Evolutionary conservation across 2,888 invertebrate genomes (phyloP).

Genomic region (Trichacis sp.): DNA sequence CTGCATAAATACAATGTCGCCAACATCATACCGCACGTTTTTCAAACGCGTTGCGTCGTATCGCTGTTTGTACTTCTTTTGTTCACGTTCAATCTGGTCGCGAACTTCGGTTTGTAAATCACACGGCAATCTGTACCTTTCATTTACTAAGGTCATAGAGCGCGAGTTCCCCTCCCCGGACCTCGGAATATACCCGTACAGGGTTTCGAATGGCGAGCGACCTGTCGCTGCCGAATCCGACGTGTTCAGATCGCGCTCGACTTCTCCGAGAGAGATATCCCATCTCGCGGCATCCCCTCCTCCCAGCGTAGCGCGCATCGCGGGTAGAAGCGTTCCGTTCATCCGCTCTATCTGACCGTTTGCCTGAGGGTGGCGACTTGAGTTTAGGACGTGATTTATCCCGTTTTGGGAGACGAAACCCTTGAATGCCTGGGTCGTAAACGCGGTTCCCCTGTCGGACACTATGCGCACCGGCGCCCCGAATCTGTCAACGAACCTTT

Average conservation of each 20-base stretch:
- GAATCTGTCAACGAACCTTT: constrained; percentile 24
- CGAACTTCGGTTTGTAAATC: constrained; percentile 7
- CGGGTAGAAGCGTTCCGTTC: constrained; percentile 16
- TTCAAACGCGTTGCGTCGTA: constrained; percentile 8
- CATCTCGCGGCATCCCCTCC: constrained; percentile 9
- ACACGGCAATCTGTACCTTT: not conserved
- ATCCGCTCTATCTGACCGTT: constrained; percentile 36
- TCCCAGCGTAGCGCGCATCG: not conserved
- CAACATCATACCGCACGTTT: constrained; percentile 11
- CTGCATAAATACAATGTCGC: constrained; percentile 22
- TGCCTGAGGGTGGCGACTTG: constrained; percentile 37
- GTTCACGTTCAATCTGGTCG: constrained; percentile 12
- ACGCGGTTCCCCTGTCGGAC: constrained; percentile 35
- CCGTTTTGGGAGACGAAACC: constrained; percentile 24
- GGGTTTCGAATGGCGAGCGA: constrained; percentile 30
- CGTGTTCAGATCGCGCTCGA: constrained; percentile 37
- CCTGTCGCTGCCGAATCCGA: constrained; percentile 24
- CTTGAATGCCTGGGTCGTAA: constrained; percentile 27
- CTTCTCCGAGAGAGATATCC: constrained; percentile 15
- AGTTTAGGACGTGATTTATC: constrained; percentile 19
- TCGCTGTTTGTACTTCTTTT: constrained; percentile 7
- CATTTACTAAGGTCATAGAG: not conserved
- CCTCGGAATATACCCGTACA: constrained; percentile 30
- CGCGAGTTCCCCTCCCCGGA: constrained; percentile 6
- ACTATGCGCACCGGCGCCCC: constrained; percentile 28